A percentile compares a stretch with the other conserved stretches of the same genome.
These are phyloP conservation scores for Caracal caracal DNA, from an alignment of 2,113 vertebrate genomes.

Conservation along the genomic window DNA sequence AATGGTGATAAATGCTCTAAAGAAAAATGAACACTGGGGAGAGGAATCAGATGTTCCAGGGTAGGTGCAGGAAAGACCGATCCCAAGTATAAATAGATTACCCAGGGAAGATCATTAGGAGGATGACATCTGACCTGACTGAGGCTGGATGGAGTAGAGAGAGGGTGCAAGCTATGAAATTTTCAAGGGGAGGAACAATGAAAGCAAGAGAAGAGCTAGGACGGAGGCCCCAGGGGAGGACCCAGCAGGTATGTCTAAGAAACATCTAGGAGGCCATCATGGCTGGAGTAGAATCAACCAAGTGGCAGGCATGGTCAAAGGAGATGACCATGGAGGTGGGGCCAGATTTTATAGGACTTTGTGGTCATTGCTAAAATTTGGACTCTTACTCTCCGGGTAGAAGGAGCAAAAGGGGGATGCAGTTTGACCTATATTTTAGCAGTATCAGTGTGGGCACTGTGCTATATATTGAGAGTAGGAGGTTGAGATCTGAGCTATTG, in stretches of 20 bases:
- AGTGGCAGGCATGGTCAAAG: neutral
- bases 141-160: neutral
- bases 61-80: neutral
- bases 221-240: fast-evolving
- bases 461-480: neutral
- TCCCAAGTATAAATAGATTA: neutral
- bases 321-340: neutral
- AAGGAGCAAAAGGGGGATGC: neutral
- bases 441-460: neutral
- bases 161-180: fast-evolving
- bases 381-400: neutral
- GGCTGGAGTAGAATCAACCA: neutral
- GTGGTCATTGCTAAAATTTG: neutral
- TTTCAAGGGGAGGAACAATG: fast-evolving
- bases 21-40: neutral
- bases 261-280: fast-evolving
- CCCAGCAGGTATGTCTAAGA: neutral
- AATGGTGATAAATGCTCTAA: neutral
- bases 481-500: neutral
- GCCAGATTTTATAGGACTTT: no score
- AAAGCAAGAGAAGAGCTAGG: neutral
- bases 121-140: no score
- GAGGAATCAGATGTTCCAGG: neutral
- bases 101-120: neutral
- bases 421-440: neutral